These are phyloP conservation scores for Polymixis lichenea DNA, from an alignment of 2,888 invertebrate species.

Conservation along the genomic window DNA sequence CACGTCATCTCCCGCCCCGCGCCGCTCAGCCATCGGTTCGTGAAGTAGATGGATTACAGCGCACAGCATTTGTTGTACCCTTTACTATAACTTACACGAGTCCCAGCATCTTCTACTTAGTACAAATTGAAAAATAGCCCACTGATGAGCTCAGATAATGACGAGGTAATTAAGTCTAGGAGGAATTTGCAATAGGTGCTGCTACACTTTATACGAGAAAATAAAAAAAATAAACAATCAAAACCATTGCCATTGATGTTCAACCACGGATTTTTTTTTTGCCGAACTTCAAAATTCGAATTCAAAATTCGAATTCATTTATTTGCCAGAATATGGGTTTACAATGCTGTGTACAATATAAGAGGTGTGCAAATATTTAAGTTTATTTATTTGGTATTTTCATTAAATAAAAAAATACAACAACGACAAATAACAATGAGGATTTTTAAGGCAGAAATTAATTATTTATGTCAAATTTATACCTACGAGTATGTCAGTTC, in stretches of 20 bases:
- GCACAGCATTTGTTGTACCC: constrained; percentile 81
- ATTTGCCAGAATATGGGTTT: no score
- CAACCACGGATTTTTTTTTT: no score
- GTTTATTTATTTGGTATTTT: no score
- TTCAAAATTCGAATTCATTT: no score
- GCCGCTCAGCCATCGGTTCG: constrained; percentile 76
- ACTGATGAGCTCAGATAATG: constrained; percentile 54
- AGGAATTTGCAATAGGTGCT: not conserved
- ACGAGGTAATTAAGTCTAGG: constrained; percentile 39
- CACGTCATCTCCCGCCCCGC: constrained; percentile 62
- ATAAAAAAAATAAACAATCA: not conserved
- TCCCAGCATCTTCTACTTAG: constrained; percentile 66
- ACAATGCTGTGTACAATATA: no score
- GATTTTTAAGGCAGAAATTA: no score
- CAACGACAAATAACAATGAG: no score
- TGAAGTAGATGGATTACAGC: constrained; percentile 89
- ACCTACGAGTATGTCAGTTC: no score
- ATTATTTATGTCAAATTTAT: no score
- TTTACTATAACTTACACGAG: constrained; percentile 75
- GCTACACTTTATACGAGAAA: fast-evolving
- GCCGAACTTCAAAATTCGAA: no score
- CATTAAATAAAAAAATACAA: no score
- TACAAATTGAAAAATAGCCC: constrained; percentile 72
- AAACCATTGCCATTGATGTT: not conserved
- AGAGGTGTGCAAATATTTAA: no score